Base-by-base conservation (phyloP, 2,113 vertebrate species). In the Pungitius pungitius region DNA sequence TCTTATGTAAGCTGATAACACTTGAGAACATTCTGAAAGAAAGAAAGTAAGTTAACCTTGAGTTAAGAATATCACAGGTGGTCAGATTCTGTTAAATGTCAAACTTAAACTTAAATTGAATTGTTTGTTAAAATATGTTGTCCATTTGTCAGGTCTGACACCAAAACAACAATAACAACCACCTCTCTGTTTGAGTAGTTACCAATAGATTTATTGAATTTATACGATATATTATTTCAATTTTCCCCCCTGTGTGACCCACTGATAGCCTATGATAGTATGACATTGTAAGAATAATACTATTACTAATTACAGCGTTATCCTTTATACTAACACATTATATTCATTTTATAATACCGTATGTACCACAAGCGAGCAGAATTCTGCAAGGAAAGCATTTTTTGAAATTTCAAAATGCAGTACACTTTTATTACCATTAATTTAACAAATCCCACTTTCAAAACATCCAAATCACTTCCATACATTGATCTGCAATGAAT, bases 361-460 rank as follows among this genome's bases (percentile, higher is more conserved):
- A 90, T 93, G 93, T 94, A 94, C 94, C 92, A 92, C 85, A 91
- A 91, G 87, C 89, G 57, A 89, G 88, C 85, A 90, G 83, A 78
- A 42, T 62, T 70, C 78, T 39, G 72, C 66, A 69, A 39, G 67
- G 49, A 81, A 83, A 82, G 78, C 73, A 78, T 84, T 10, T 72
- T 55, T 6, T 83, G 45, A 72, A 70, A 62, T 49, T 18, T 73
- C 43, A 47, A 78, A 70, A 56, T 72, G 45, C 56, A 69, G 8
- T 73, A 24, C 47, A 40, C 54, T 52, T 69, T 37, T 75, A 13
- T 65, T 27, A 37, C 14, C 18, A 39, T 35, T 40, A 47, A 30
- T 58, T 66, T n/a, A 59, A 57, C 8, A 71, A 68, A 35, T 60
- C 52, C 24, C 42, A 52, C 40, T 59, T 0, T 8, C 15, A 58